Evolutionary conservation across 53 echinoderm and acorn worm species (phyloP).

Genomic region (Apostichopus leukothele): DNA sequence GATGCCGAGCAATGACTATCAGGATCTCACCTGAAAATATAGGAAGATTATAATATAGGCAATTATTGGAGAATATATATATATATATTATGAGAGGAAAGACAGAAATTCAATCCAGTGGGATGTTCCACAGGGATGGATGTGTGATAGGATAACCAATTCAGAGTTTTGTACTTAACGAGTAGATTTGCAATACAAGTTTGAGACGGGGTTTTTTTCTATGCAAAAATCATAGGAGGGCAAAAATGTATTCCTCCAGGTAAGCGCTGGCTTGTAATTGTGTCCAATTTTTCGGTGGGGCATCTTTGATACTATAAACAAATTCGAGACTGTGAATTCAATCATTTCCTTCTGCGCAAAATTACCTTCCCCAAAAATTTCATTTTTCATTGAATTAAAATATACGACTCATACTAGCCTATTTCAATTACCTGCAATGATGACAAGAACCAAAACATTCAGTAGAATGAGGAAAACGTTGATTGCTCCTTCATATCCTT

Average conservation of each 20-base stretch:
- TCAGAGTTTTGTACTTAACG: neutral
- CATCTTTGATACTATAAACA: too few species aligned
- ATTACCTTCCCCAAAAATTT: neutral
- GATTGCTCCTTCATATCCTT: slow-evolving; percentile 8
- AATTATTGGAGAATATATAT: neutral
- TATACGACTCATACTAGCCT: neutral
- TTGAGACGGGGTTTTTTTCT: neutral
- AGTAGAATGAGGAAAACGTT: neutral
- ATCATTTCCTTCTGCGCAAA: too few species aligned
- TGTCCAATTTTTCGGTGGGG: too few species aligned
- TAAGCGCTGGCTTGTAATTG: too few species aligned
- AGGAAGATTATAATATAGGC: neutral
- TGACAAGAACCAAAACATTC: neutral
- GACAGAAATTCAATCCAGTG: neutral
- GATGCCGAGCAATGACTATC: neutral
- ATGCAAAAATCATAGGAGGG: neutral
- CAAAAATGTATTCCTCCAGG: too few species aligned
- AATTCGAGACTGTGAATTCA: too few species aligned
- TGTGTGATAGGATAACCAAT: neutral
- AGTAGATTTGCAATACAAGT: neutral
- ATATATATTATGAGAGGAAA: neutral
- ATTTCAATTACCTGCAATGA: slow-evolving; percentile 1
- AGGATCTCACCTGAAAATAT: neutral
- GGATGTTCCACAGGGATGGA: neutral
- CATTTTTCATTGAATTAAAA: too few species aligned